These are phyloP conservation scores for Glyptemys insculpta DNA, from an alignment of 2,797 vertebrate species.

Conservation along the genomic window DNA sequence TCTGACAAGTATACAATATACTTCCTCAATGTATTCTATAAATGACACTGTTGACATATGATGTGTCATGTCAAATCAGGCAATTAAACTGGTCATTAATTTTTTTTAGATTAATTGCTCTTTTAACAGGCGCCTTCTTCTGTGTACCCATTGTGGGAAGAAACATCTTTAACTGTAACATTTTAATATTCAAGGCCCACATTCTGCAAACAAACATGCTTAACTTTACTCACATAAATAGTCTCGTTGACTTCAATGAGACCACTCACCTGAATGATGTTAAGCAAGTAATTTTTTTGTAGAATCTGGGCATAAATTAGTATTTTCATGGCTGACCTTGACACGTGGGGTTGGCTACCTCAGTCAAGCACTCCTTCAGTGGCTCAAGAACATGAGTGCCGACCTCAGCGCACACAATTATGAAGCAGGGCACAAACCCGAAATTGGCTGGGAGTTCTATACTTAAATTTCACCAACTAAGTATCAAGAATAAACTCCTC, in stretches of 20 bases:
- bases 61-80: neutral
- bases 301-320: neutral
- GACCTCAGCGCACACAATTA: neutral
- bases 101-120: neutral
- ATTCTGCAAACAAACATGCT: fast-evolving
- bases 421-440: neutral
- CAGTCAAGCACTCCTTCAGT: neutral
- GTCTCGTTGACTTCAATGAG: neutral
- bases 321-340: neutral
- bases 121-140: neutral
- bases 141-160: neutral
- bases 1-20: neutral
- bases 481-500: neutral
- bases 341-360: neutral
- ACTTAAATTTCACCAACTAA: neutral
- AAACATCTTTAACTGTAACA: neutral
- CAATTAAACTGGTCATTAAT: neutral
- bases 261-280: neutral
- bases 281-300: neutral
- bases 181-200: neutral
- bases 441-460: neutral
- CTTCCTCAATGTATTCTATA: neutral
- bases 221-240: neutral
- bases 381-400: neutral
- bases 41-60: neutral